Base-by-base conservation (phyloP, 2,797 vertebrate species). In the Furcifer pardalis region DNA sequence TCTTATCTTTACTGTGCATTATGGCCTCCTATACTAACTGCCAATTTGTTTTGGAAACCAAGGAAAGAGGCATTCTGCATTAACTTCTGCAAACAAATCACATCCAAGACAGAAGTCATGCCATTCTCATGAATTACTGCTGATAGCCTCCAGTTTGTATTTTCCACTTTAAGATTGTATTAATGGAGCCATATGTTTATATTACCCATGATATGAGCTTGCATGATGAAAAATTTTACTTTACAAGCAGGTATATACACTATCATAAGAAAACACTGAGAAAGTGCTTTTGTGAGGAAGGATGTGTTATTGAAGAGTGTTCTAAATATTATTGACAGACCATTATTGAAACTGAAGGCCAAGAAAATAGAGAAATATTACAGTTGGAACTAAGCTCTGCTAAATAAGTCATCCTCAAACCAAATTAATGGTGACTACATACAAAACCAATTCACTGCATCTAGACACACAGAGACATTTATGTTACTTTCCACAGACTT, bases 101-200 rank as follows among this genome's bases (percentile, higher is more conserved):
- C 6, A 83, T 49, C 82, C 82, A 25, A 66, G 85, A 52, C 62
- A 7, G 46, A 78, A 84, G 85, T 85, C 89, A 80, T 7, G 0
- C 73, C 81, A 23, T 0, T 2, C 83, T 88, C 91, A 85, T 3
- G 56, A 35, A 60, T 23, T 71, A 68, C 68, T 82, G 82, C 79
- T 86, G 82, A 63, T 73, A 88, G 84, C 65, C 86, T 81, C 65
- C 87, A 88, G 79, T 4, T 82, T 85, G 32, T 68, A 79, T 88
- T 86, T 88, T 40, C 37, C 40, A 87, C 52, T 65, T n/a, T 59
- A 52, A 60, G 77, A 80, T 62, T 56, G 75, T 37, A 81, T 81
- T 92, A 94, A 91, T 82, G 85, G 87, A 90, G 90, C 90, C 90
- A 88, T 92, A 92, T 90, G 79, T 72, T 82, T 66, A 3, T 40